These are phyloP conservation scores for Coremacera marginata DNA, from an alignment of 2,888 invertebrate species.

Conservation along the genomic window DNA sequence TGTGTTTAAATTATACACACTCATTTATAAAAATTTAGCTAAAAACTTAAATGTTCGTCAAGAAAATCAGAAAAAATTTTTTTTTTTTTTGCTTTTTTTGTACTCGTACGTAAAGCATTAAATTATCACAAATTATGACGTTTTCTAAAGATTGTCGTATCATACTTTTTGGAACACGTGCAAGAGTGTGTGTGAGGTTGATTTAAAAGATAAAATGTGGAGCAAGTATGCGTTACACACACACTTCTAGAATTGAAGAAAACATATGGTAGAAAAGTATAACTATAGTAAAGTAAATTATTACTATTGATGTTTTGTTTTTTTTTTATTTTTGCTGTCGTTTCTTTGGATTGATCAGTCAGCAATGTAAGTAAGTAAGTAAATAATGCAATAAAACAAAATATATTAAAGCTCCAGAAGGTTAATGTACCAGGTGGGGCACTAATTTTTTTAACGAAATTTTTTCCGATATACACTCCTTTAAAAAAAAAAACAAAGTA, in stretches of 20 bases:
- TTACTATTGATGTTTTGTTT: background rate
- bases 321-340: background rate
- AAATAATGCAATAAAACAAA: no score
- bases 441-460: no score
- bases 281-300: slow-evolving; percentile 1
- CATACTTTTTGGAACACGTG: background rate
- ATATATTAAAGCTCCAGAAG: no score
- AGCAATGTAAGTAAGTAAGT: no score
- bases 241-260: no score
- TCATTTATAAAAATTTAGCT: background rate
- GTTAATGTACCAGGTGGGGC: no score
- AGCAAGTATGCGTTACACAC: no score
- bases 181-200: background rate
- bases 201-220: slow-evolving; percentile 10
- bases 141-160: background rate
- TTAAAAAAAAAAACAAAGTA: no score
- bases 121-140: slow-evolving; percentile 28
- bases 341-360: background rate
- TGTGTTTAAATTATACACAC: slow-evolving; percentile 3
- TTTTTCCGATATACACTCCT: no score
- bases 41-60: background rate
- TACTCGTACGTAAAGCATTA: background rate
- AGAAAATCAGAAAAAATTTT: background rate
- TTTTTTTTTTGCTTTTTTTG: no score
- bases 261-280: background rate